Evolutionary conservation across 2,888 invertebrate genomes (phyloP).

Genomic region (Orthosia cruda): DNA sequence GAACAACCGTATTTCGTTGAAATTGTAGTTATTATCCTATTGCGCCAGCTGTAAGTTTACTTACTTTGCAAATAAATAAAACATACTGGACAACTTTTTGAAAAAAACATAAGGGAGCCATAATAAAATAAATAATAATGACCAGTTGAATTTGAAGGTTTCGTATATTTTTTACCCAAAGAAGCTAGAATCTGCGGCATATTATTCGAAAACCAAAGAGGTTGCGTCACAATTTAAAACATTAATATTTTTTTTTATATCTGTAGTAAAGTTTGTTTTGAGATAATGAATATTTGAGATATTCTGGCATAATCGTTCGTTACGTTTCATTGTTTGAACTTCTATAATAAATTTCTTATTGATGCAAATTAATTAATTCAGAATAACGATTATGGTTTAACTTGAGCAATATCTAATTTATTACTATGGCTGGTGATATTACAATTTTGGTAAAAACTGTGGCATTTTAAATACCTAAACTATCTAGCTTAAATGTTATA

Average conservation of each 20-base stretch:
- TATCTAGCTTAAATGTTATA: constrained; percentile 5
- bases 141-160: no score
- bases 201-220: no score
- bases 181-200: no score
- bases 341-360: background rate
- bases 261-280: constrained; percentile 21
- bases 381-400: background rate
- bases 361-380: background rate
- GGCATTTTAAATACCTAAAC: background rate
- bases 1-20: background rate
- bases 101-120: no score
- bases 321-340: constrained; percentile 10
- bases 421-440: background rate
- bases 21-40: background rate
- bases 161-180: no score
- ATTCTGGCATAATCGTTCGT: background rate
- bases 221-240: no score
- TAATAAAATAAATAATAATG: no score
- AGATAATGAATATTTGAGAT: constrained; percentile 11
- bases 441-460: background rate
- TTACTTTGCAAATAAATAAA: no score
- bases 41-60: background rate
- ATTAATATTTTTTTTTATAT: no score
- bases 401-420: constrained; percentile 12
- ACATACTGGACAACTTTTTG: no score